phyloP scores from a whole-genome alignment of 2,113 vertebrate species.

The Bungarus multicinctus region DNA sequence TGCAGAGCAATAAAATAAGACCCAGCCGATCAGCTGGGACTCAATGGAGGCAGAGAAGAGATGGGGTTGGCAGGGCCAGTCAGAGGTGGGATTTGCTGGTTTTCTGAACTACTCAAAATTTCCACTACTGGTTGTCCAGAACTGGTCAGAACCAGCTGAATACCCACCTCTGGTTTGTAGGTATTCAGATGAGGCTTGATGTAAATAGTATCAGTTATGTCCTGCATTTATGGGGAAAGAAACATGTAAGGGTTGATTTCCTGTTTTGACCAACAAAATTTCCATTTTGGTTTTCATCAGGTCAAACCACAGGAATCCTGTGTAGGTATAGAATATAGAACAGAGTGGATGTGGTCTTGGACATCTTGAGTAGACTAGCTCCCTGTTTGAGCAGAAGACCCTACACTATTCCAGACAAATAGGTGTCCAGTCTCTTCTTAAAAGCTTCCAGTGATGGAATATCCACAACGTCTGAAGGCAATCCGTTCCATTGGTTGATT shows the following conservation, averaged over 20 bases:
- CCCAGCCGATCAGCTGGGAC: too few species aligned
- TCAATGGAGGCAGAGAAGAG: too few species aligned
- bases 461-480: not conserved
- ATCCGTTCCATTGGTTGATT: too few species aligned
- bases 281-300: not conserved
- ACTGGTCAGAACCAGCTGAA: too few species aligned
- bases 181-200: not conserved
- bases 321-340: not conserved
- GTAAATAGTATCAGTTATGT: not conserved
- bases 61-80: too few species aligned
- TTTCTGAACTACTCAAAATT: too few species aligned
- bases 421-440: too few species aligned
- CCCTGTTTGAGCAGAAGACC: not conserved
- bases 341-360: not conserved
- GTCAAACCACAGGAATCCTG: not conserved
- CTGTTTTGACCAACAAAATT: not conserved
- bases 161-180: too few species aligned
- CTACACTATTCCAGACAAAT: not conserved
- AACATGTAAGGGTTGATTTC: not conserved
- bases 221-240: not conserved
- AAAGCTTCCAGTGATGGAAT: not conserved
- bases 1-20: too few species aligned
- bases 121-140: too few species aligned
- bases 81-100: too few species aligned
- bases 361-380: not conserved